Evolutionary conservation across 2,797 vertebrate species (phyloP).

Genomic region (Zonotrichia albicollis): DNA sequence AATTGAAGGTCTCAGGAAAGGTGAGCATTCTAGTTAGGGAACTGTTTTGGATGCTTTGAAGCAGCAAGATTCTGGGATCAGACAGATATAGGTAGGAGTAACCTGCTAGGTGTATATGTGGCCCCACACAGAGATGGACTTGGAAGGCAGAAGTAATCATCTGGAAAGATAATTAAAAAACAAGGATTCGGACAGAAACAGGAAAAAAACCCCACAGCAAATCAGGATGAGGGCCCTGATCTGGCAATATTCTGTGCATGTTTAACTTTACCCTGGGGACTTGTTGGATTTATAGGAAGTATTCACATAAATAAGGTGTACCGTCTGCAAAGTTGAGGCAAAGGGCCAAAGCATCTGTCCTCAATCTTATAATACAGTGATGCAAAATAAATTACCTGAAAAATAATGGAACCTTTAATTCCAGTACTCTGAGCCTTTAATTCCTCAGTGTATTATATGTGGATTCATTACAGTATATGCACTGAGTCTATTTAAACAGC

Average conservation of each 20-base stretch:
- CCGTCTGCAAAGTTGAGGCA: constrained; percentile 46
- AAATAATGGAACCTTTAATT: constrained; percentile 67
- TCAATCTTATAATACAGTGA: constrained; percentile 59
- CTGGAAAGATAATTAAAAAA: constrained; percentile 44
- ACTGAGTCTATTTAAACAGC: constrained; percentile 64
- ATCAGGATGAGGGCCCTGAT: constrained; percentile 35
- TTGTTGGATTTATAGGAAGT: constrained; percentile 47
- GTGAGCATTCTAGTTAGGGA: neutral
- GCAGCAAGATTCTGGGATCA: neutral
- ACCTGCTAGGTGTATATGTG: neutral
- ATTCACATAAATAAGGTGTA: constrained; percentile 55
- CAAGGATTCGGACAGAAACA: neutral
- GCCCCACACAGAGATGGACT: neutral
- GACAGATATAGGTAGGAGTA: neutral
- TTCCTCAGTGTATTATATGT: constrained; percentile 59
- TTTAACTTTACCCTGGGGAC: constrained; percentile 29
- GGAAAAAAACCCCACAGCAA: neutral
- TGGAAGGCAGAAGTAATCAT: constrained; percentile 3
- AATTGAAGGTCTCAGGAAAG: neutral
- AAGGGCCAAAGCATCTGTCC: constrained; percentile 66
- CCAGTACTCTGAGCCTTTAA: constrained; percentile 64
- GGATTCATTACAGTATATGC: constrained; percentile 69
- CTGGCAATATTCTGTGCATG: neutral
- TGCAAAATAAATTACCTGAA: constrained; percentile 68
- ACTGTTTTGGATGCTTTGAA: neutral